These are phyloP conservation scores for Leptoteleia sp. DNA, from an alignment of 1,140 invertebrate genomes.

Conservation along the genomic window DNA sequence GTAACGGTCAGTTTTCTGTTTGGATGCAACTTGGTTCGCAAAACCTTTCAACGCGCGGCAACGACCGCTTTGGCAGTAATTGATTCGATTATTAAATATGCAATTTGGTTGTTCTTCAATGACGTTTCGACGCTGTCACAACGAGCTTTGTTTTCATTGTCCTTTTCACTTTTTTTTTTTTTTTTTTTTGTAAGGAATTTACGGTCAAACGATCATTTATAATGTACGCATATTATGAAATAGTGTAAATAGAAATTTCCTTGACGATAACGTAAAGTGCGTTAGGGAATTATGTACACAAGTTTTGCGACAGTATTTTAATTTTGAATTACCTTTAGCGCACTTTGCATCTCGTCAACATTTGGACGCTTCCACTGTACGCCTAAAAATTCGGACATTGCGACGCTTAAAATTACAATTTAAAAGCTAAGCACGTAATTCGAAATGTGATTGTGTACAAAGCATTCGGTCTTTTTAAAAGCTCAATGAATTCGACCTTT, in stretches of 20 bases:
- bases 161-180: constrained; percentile 8
- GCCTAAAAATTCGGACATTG: constrained; percentile 61
- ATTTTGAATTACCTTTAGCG: constrained; percentile 20
- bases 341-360: constrained; percentile 33
- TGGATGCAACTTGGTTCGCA: constrained; percentile 55
- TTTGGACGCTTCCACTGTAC: constrained; percentile 43
- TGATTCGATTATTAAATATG: constrained; percentile 59
- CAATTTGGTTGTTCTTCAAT: constrained; percentile 23
- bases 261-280: constrained; percentile 44
- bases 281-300: constrained; percentile 35
- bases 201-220: constrained; percentile 56
- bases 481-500: constrained; percentile 33
- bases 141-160: constrained; percentile 7
- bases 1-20: constrained; percentile 50
- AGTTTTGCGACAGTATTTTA: too few species aligned
- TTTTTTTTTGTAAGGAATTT: constrained; percentile 5
- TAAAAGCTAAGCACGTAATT: constrained; percentile 53
- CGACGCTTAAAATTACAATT: constrained; percentile 58
- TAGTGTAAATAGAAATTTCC: constrained; percentile 68
- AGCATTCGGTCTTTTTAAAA: constrained; percentile 42
- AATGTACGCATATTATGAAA: constrained; percentile 63
- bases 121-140: constrained; percentile 28
- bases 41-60: constrained; percentile 63
- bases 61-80: constrained; percentile 79
- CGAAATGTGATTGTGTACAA: constrained; percentile 60